phyloP scores from a whole-genome alignment of 2,113 vertebrate genomes.

The Chiloscyllium plagiosum region DNA sequence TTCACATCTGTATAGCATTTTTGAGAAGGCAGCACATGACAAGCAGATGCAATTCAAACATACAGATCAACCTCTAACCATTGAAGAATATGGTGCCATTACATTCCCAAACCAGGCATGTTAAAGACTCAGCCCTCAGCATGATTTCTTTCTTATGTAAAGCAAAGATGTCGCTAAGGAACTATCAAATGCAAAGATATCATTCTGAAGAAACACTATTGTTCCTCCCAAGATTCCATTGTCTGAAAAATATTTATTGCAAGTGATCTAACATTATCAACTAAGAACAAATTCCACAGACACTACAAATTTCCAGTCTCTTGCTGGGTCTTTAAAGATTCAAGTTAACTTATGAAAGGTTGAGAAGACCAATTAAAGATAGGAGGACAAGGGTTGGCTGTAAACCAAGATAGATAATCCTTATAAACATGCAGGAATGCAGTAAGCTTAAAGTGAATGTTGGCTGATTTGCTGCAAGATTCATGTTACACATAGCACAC shows the following conservation, averaged over 20 bases:
- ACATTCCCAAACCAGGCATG: background rate
- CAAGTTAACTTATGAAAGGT: conserved; percentile 52
- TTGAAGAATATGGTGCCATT: background rate
- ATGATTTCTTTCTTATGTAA: background rate
- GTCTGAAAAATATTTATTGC: background rate
- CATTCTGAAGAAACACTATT: background rate
- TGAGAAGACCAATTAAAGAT: conserved; percentile 52
- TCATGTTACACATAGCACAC: conserved; percentile 48
- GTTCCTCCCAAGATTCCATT: background rate
- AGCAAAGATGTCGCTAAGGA: background rate
- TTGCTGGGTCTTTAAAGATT: conserved; percentile 45
- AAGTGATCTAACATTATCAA: background rate
- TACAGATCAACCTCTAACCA: background rate
- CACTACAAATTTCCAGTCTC: background rate
- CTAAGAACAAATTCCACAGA: background rate
- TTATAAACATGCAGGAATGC: conserved; percentile 54
- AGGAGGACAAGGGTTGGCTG: conserved; percentile 51
- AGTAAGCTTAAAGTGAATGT: conserved; percentile 53
- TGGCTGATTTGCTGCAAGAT: conserved; percentile 50
- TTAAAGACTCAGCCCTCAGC: background rate
- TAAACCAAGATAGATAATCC: conserved; percentile 53
- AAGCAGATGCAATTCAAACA: background rate
- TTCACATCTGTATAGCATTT: conserved; percentile 12
- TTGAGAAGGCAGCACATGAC: background rate
- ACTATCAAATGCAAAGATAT: background rate